These are phyloP conservation scores for Hormiphora californensis DNA, from an alignment of 37 sponge, comb jelly and placozoan genomes.

Conservation along the genomic window DNA sequence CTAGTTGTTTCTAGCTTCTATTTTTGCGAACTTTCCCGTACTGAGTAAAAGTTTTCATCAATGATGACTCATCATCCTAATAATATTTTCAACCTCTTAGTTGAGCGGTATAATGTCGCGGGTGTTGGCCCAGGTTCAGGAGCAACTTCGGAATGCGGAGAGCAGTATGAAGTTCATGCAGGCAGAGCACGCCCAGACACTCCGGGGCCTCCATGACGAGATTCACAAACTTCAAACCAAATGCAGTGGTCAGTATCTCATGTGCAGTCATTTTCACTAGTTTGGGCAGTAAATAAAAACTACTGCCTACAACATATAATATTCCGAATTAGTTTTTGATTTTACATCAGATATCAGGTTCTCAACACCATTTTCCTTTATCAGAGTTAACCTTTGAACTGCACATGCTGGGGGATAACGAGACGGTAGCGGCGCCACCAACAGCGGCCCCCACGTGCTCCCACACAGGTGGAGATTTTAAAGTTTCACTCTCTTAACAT, in stretches of 20 bases:
- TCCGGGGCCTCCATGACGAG: slow-evolving; percentile 79
- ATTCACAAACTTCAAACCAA: slow-evolving; percentile 81
- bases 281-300: no score
- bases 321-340: not conserved
- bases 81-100: no score
- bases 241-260: slow-evolving; percentile 54
- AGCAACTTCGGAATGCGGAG: slow-evolving; percentile 67
- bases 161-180: slow-evolving; percentile 80
- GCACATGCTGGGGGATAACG: slow-evolving; percentile 31
- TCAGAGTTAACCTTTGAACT: slow-evolving; percentile 40
- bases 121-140: slow-evolving; percentile 59
- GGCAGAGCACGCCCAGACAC: slow-evolving; percentile 78
- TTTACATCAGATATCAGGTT: not conserved
- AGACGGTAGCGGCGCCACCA: not conserved
- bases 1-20: no score
- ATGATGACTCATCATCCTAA: no score
- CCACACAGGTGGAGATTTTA: slow-evolving; percentile 1
- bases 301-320: not conserved
- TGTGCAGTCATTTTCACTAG: no score
- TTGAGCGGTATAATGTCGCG: no score
- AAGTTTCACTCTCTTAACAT: no score
- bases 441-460: not conserved
- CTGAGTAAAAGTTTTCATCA: no score
- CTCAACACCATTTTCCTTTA: not conserved
- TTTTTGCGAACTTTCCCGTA: no score